Base-by-base conservation (phyloP, 2,113 vertebrate species). In the Bujurquina vittata region DNA sequence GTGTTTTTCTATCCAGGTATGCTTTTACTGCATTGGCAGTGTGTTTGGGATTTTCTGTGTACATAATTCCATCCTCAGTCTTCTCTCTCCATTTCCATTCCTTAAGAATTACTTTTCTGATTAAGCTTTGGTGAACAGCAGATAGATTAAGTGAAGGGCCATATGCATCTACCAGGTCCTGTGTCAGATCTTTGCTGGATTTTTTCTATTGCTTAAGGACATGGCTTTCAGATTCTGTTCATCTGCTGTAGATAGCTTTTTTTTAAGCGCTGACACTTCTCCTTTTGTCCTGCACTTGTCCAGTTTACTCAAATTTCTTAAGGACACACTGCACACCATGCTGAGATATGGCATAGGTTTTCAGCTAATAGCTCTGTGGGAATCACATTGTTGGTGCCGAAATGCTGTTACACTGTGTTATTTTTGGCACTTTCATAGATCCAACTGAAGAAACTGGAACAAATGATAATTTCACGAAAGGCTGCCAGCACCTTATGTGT, bases 341-440 rank as follows among this genome's bases (percentile, higher is more conserved):
- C 33, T 6, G 6, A 33, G 33, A 33, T 33, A 33, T 33, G 33
- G 33, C 33, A 33, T 33, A 33, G 7, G 33, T 33, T 33, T 33
- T 33, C 33, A 33, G 33, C 33, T 6, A 33, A 33, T 33, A 7
- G 33, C 33, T 7, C 33, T 33, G 6, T 33, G 33, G 33, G 33
- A 33, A 33, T 33, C 33, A 33, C 33, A 33, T 33, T 7, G 33
- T 33, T 7, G 6, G 33, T 33, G 33, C 6, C 7, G 33, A 33
- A 33, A 33, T 33, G 7, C 33, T 37, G 37, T 37, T 10, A 37
- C 3, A 40, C 15, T 49, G 14, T 67, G 22, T 40, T 67, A 67
- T 40, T 23, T 67, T 67, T 67, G 63, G 63, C 46, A 15, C 40
- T 46, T 67, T 67, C 62, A 67, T 46, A 67, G 62, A 67, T 46